phyloP scores from a whole-genome alignment of 2,113 vertebrate genomes.

The Romanogobio albipinnatus region DNA sequence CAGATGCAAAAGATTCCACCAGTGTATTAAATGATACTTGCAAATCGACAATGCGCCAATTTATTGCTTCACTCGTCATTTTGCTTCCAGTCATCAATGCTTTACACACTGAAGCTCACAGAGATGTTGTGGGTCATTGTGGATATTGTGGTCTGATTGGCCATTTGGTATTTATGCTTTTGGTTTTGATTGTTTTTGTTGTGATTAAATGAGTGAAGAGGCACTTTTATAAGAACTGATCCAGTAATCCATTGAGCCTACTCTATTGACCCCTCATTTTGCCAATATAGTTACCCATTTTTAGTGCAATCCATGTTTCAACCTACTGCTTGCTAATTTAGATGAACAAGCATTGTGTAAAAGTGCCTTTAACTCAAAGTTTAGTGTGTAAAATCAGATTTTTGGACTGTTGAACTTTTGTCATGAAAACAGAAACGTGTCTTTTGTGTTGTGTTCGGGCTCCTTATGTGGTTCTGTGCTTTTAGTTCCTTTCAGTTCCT shows the following conservation, averaged over 20 bases:
- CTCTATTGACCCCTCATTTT: conserved; percentile 24
- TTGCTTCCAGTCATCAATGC: conserved; percentile 30
- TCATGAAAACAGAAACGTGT: conserved; percentile 39
- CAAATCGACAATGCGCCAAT: conserved; percentile 32
- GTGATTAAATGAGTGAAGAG: conserved; percentile 42
- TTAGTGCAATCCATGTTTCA: conserved; percentile 26
- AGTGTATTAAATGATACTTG: conserved; percentile 24
- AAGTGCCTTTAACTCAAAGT: conserved; percentile 51
- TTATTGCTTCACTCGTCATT: conserved; percentile 50
- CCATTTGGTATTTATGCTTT: conserved; percentile 26
- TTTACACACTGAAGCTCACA: conserved; percentile 47
- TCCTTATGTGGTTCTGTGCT: conserved; percentile 41
- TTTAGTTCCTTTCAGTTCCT: conserved; percentile 41
- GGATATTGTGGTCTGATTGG: conserved; percentile 43
- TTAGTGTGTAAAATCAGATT: conserved; percentile 25
- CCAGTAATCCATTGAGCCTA: neutral
- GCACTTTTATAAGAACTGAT: conserved; percentile 52
- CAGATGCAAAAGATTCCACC: neutral
- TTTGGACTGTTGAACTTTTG: conserved; percentile 34
- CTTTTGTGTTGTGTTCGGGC: conserved; percentile 39
- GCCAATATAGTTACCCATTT: neutral
- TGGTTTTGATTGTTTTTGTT: conserved; percentile 34
- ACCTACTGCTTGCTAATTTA: conserved; percentile 39
- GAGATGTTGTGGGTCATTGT: conserved; percentile 45
- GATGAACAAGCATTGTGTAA: conserved; percentile 46